Percentiles rank a stretch among this genome's conserved stretches.
Conservation (phyloP, 1,140 invertebrate species). For the Drosophila kepulauana region DNA sequence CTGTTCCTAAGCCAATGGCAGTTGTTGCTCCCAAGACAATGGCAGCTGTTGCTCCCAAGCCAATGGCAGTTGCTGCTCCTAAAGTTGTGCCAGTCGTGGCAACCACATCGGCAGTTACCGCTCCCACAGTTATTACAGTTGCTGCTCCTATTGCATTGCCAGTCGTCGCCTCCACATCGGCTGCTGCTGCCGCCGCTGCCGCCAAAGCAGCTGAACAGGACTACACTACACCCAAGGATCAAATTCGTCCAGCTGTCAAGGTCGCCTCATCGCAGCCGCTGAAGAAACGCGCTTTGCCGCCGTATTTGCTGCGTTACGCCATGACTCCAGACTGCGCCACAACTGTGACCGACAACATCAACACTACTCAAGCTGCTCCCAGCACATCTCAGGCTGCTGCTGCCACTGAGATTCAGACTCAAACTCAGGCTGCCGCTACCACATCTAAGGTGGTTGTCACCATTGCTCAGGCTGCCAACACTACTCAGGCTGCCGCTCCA, state of each 20-base stretch:
- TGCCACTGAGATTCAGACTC: neutral
- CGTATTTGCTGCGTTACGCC: constrained; percentile 48
- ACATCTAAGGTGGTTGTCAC: neutral
- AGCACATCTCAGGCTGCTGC: neutral
- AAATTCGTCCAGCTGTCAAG: constrained; percentile 13
- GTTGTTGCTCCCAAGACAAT: too few species aligned
- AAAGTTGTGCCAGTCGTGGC: neutral
- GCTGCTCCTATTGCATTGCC: neutral
- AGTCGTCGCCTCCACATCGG: neutral
- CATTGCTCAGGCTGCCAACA: neutral
- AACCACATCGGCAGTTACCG: neutral
- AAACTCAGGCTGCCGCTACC: neutral
- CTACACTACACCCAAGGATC: constrained; percentile 61
- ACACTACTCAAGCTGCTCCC: neutral
- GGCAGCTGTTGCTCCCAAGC: neutral
- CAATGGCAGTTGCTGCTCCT: neutral
- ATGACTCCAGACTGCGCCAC: constrained; percentile 43
- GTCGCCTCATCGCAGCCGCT: constrained; percentile 44
- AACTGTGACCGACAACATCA: neutral
- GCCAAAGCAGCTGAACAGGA: constrained; percentile 11
- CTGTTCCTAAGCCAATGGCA: too few species aligned
- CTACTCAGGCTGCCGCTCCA: neutral
- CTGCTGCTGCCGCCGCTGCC: neutral
- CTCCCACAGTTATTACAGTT: neutral
- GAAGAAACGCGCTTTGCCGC: constrained; percentile 63